Base-by-base conservation (phyloP, 2,888 invertebrate species). In the Fissipunctia ypsillon region DNA sequence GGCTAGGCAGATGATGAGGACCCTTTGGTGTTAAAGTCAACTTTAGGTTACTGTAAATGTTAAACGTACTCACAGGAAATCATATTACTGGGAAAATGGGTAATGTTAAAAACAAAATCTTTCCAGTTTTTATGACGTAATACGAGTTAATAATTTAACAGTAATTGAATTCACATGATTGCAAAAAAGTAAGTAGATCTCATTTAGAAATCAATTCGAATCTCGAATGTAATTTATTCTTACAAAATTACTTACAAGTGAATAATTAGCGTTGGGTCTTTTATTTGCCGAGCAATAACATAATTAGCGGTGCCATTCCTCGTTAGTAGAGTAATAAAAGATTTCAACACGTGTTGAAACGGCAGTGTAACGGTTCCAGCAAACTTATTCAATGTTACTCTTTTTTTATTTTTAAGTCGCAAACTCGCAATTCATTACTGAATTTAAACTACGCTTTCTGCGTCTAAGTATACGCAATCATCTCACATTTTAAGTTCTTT, bases 211-310 rank as follows among this genome's bases (percentile, higher is more conserved):
- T 83, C 74, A 80, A 80, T 80, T 60, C 65, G 69, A 60, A 69
- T 73, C 45, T 59, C 19, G 25, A 50, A 31, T 45, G 54, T 73
- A 78, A 73, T 73, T 73, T 70, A 63, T 28, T 69, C 63, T 84
- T 73, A 60, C 84, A 60, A 72, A 84, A 72, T 73, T 43, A 78
- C 59, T 73, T 65, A 88, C 78, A 78, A 59, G 54, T 69, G 50
- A 38, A 79, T 76, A 72, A 73, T 68, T 78, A 82, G 54, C 54
- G 35, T 70, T 66, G 61, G 28, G 45, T 54, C 67, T 78, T 77
- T 77, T 68, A 73, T 69, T 69, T 63, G 38, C 50, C 50, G 79
- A 67, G 66, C 45, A 69, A 84, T 78, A 82, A 70, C 25, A 67
- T 71, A 78, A 82, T 84, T 68, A 84, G 57, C 68, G 54, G 48